phyloP scores from a whole-genome alignment of 2,797 vertebrate species.

The Pipistrellus pipistrellus region DNA sequence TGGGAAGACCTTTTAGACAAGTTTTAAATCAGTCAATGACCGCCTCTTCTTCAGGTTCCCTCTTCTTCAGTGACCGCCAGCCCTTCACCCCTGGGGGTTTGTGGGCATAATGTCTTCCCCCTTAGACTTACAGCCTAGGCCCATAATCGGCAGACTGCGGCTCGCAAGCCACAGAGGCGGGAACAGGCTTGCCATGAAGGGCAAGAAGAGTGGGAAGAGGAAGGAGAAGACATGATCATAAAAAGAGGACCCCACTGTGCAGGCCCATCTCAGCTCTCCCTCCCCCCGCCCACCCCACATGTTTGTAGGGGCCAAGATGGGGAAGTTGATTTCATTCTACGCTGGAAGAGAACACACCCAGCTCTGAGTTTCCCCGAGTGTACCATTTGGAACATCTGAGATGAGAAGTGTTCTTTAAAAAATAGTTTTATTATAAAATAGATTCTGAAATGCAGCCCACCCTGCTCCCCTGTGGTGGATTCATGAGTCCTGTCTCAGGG shows the following conservation, averaged over 20 bases:
- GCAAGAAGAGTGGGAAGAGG: too few species aligned
- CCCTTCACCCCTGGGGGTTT: constrained; percentile 70
- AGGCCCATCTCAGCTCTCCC: background rate
- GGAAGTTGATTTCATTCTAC: background rate
- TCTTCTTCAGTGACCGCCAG: background rate
- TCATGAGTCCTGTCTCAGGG: background rate
- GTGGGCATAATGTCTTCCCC: constrained; percentile 65
- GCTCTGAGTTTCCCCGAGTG: background rate
- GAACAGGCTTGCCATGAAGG: background rate
- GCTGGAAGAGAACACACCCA: background rate
- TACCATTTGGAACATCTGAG: background rate
- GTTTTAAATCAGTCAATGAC: constrained; percentile 65
- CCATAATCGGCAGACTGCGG: too few species aligned
- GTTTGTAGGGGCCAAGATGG: background rate
- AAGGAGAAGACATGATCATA: accelerated
- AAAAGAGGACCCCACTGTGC: background rate
- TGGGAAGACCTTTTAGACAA: constrained; percentile 55
- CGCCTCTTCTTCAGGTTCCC: constrained; percentile 50
- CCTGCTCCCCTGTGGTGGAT: background rate
- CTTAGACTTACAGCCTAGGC: constrained; percentile 62
- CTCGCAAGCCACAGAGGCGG: background rate
- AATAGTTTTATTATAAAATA: background rate
- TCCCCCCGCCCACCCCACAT: accelerated
- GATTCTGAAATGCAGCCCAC: background rate
- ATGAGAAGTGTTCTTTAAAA: background rate